These are phyloP conservation scores for Tetragnatha versicolor DNA, from an alignment of 1,140 invertebrate genomes.

Conservation along the genomic window DNA sequence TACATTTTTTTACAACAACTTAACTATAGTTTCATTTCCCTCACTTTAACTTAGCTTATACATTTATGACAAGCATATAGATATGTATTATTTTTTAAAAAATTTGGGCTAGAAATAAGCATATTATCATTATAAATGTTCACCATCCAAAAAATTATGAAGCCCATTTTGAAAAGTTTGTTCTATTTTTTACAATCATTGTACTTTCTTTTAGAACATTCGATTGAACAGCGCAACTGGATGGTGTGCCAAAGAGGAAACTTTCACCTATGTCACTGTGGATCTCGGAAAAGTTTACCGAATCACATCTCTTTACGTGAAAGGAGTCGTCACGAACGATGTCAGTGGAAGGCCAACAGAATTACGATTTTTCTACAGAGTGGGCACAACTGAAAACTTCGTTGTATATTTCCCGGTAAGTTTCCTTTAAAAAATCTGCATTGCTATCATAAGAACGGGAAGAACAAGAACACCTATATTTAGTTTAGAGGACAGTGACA, in stretches of 20 bases:
- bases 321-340: slow-evolving; percentile 92
- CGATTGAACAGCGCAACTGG: slow-evolving; percentile 90
- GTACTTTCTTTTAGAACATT: slow-evolving; percentile 73
- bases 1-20: background rate
- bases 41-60: too few relatives aligned
- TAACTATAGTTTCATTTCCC: too few relatives aligned
- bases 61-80: too few relatives aligned
- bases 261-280: slow-evolving; percentile 93
- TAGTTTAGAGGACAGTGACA: too few relatives aligned
- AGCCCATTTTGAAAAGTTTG: background rate
- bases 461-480: too few relatives aligned
- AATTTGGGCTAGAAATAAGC: too few relatives aligned
- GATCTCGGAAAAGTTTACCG: slow-evolving; percentile 89
- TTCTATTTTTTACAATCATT: background rate
- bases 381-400: slow-evolving; percentile 89
- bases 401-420: slow-evolving; percentile 87
- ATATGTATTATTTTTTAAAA: too few relatives aligned
- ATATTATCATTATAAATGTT: too few relatives aligned
- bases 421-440: background rate
- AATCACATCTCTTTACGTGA: slow-evolving; percentile 82
- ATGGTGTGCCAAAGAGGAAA: slow-evolving; percentile 86
- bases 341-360: slow-evolving; percentile 93
- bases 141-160: too few relatives aligned
- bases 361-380: slow-evolving; percentile 96
- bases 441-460: background rate